phyloP scores from a whole-genome alignment of 1,140 invertebrate species.

The Babylonia areolata region DNA sequence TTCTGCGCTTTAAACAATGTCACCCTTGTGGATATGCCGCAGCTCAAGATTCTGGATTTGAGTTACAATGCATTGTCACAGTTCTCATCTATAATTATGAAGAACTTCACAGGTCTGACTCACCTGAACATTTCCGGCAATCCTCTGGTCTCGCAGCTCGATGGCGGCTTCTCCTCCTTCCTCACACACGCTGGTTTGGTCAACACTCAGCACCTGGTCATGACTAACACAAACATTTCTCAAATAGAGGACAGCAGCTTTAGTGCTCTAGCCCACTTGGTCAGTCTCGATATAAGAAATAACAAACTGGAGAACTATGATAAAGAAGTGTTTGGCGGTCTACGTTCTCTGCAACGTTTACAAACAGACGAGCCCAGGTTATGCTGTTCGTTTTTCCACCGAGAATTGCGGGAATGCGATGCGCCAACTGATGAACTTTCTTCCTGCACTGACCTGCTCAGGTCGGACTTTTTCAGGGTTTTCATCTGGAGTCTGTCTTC shows the following conservation, averaged over 20 bases:
- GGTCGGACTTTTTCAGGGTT: constrained; percentile 39
- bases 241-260: background rate
- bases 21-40: background rate
- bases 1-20: background rate
- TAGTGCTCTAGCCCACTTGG: background rate
- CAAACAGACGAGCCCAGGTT: background rate
- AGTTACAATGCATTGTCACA: constrained; percentile 53
- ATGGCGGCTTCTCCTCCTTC: background rate
- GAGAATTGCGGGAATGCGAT: background rate
- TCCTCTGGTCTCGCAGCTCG: background rate
- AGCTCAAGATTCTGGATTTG: constrained; percentile 49
- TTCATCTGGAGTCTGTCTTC: constrained; percentile 50
- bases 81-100: constrained; percentile 23
- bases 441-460: constrained; percentile 54
- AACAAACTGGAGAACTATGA: background rate
- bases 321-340: background rate
- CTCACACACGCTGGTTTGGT: background rate
- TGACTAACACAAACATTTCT: background rate
- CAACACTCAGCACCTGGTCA: background rate
- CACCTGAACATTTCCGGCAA: background rate
- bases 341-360: background rate
- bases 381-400: background rate
- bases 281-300: background rate
- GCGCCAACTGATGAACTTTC: constrained; percentile 47
- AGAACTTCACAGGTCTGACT: constrained; percentile 43